A percentile compares a stretch with the other conserved stretches of the same genome.
Conservation (phyloP, 2,113 vertebrate species). For the Odontophorus gujanensis region DNA sequence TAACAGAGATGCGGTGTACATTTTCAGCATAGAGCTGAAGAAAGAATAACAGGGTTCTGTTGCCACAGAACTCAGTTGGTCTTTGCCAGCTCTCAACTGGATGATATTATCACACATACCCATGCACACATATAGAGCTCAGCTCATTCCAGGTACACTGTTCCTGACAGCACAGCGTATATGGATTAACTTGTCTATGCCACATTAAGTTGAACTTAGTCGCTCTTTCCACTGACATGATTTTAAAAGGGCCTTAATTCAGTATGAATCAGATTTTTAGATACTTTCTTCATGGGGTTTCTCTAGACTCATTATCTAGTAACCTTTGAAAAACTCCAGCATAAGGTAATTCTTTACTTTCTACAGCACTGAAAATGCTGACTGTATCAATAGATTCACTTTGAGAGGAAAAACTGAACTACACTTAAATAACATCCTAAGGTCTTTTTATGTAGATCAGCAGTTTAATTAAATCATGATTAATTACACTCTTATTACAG, state of each 20-base stretch:
- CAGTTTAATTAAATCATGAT: not conserved
- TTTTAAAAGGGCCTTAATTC: not conserved
- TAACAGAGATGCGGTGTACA: not conserved
- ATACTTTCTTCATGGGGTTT: not conserved
- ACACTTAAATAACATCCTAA: not conserved
- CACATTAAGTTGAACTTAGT: conserved; percentile 3
- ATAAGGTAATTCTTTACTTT: conserved; percentile 48
- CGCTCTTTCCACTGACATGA: not conserved
- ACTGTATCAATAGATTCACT: conserved; percentile 45
- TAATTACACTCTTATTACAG: conserved; percentile 14
- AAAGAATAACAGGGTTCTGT: not conserved
- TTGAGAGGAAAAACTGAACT: conserved; percentile 35
- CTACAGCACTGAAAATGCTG: conserved; percentile 45
- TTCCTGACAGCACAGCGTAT: not conserved
- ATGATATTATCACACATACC: not conserved
- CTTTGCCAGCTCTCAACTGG: not conserved
- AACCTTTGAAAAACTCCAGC: conserved; percentile 58
- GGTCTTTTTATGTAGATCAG: not conserved
- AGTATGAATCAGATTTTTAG: not conserved
- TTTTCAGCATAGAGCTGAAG: not conserved
- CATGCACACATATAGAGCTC: not conserved
- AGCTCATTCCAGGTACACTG: not conserved
- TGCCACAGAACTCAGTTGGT: not conserved
- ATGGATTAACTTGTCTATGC: rapidly evolving
- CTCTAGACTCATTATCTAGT: conserved; percentile 2